phyloP scores from a whole-genome alignment of 1,140 invertebrate species.

The Musca vetustissima region DNA sequence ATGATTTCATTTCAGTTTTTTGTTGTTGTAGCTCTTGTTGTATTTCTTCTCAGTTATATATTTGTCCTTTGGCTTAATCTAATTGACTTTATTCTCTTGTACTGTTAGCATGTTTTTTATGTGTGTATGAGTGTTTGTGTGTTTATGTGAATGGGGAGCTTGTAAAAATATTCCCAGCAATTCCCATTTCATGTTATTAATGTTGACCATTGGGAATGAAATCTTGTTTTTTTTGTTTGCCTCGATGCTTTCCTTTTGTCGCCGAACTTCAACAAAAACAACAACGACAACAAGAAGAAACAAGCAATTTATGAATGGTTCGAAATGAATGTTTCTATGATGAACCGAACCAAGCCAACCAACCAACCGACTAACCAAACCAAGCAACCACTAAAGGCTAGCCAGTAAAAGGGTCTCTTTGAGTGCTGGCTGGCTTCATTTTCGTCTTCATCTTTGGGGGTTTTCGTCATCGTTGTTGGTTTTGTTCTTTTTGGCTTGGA shows the following conservation, averaged over 20 bases:
- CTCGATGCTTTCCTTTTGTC: no score
- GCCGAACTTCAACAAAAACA: neutral
- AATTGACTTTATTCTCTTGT: conserved; percentile 20
- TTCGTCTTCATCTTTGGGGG: neutral
- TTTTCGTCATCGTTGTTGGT: neutral
- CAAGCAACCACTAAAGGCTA: no score
- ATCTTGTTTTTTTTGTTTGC: no score
- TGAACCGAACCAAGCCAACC: no score
- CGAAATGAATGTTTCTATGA: no score
- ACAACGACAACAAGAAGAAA: neutral
- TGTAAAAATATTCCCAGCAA: neutral
- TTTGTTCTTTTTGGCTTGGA: neutral
- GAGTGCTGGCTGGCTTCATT: neutral
- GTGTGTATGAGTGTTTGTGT: no score
- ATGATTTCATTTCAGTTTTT: neutral
- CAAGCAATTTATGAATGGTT: neutral
- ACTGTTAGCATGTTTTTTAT: neutral
- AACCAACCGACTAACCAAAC: no score
- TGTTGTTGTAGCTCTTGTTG: neutral
- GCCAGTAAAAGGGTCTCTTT: no score
- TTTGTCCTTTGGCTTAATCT: neutral
- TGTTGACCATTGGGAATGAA: conserved; percentile 9
- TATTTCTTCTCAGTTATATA: neutral
- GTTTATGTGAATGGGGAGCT: no score
- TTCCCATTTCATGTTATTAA: conserved; percentile 15